Base-by-base conservation (phyloP, 2,113 vertebrate species). In the Ciconia boyciana region DNA sequence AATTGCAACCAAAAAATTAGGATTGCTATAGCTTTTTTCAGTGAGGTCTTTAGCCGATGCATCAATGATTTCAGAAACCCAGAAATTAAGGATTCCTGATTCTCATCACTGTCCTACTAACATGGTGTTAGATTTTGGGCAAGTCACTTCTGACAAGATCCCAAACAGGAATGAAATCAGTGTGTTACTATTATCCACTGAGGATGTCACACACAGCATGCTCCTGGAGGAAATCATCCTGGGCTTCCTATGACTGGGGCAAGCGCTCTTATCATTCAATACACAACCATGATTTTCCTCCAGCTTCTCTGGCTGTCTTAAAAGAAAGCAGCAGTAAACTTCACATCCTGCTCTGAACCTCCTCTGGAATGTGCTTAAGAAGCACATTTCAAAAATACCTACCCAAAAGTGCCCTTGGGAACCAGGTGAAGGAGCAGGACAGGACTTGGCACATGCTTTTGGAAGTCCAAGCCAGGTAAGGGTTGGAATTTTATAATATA, bases 381-480 rank as follows among this genome's bases (percentile, higher is more conserved):
- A 29, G 49, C 81, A 87, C 29, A 72, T 83, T 96, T 91, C 74
- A 91, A 91, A 93, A 93, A 82, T 69, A 89, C 8, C 89, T 43
- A 48, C 65, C 26, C 43, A 76, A 82, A 89, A 87, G 24, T 76
- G 52, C 66, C 54, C 58, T 76, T 76, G 31, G 49, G 74, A 89
- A 75, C 34, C 48, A 95, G 29, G 24, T 72, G 24, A 81, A 83
- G 49, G 11, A 46, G 32, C 31, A 74, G 46, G 39, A 82, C 57
- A 82, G 28, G 36, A 85, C 13, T 28, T 49, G 32, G 84, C 52
- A 69, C 15, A 5, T 36, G 58, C 34, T 86, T 9, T 2, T 64
- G 14, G 39, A 93, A 93, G 78, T 76, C 69, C 69, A 93, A 87
- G 48, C 13, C 57, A 85, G 39, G 36, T 65, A 79, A 69, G 21